Conservation (phyloP, 2,888 invertebrate species). For the Drosophila peninsularis region DNA sequence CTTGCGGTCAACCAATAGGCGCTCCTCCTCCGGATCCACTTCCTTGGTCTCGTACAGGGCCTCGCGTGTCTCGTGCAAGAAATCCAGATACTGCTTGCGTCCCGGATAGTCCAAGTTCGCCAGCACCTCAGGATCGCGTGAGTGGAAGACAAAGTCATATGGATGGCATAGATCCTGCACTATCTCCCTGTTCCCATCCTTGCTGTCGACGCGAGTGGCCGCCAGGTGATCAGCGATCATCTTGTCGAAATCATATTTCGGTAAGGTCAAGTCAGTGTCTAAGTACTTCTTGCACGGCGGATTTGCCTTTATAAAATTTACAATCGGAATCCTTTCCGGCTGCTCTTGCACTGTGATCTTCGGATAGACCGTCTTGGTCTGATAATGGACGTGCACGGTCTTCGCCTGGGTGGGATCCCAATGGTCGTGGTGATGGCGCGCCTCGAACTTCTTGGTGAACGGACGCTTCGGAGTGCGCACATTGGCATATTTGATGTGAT, state of each 20-base stretch:
- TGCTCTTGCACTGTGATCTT: constrained; percentile 56
- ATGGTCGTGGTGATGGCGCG: constrained; percentile 83
- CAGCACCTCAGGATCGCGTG: constrained; percentile 67
- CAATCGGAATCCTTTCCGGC: constrained; percentile 41
- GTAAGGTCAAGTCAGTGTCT: constrained; percentile 69
- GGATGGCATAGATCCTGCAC: constrained; percentile 60
- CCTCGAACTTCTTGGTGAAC: constrained; percentile 74
- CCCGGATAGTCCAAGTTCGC: constrained; percentile 77
- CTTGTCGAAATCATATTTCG: constrained; percentile 62
- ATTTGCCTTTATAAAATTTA: constrained; percentile 71
- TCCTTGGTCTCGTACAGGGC: constrained; percentile 65
- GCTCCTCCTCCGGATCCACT: constrained; percentile 57
- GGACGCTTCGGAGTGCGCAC: constrained; percentile 69
- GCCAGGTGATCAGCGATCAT: constrained; percentile 65
- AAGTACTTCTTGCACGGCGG: constrained; percentile 71
- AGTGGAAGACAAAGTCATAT: constrained; percentile 70
- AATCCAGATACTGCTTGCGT: constrained; percentile 71
- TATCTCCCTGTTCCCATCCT: constrained; percentile 42
- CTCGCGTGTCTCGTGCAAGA: constrained; percentile 73
- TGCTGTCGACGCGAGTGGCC: constrained; percentile 55
- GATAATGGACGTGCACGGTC: constrained; percentile 79
- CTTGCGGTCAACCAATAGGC: constrained; percentile 67
- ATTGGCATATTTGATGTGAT: constrained; percentile 69
- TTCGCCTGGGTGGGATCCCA: constrained; percentile 80
- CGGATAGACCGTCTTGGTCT: constrained; percentile 69